Conservation (phyloP, 2,888 invertebrate genomes). For the Leucophenga maculata region DNA sequence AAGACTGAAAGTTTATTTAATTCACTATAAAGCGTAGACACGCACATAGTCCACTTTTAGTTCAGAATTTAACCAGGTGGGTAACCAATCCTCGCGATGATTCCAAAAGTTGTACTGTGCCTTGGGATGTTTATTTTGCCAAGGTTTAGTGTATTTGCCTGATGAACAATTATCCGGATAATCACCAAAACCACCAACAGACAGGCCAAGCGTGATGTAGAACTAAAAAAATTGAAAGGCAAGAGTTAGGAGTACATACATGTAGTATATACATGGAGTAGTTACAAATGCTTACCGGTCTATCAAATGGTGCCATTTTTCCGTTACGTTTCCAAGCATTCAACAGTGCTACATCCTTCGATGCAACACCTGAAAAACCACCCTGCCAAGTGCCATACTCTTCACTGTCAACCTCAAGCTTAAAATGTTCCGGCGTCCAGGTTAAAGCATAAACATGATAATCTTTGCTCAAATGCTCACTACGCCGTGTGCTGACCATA, state of each 20-base stretch:
- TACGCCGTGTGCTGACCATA: slow-evolving; percentile 49
- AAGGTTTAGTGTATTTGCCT: slow-evolving; percentile 77
- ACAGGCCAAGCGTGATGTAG: slow-evolving; percentile 82
- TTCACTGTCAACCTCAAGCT: slow-evolving; percentile 74
- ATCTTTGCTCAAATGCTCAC: slow-evolving; percentile 73
- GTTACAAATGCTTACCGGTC: slow-evolving; percentile 75
- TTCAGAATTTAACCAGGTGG: slow-evolving; percentile 78
- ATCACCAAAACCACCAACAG: slow-evolving; percentile 82
- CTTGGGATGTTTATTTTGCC: slow-evolving; percentile 80
- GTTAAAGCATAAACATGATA: slow-evolving; percentile 81
- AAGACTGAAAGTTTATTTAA: no score
- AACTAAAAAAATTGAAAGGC: slow-evolving; percentile 76
- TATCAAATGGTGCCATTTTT: slow-evolving; percentile 82
- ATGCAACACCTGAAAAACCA: slow-evolving; percentile 52
- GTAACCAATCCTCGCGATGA: slow-evolving; percentile 77
- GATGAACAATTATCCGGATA: slow-evolving; percentile 76
- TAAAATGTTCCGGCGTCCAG: slow-evolving; percentile 74
- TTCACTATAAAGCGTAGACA: slow-evolving; percentile 57
- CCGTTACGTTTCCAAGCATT: slow-evolving; percentile 66
- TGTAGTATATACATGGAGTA: background rate
- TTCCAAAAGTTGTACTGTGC: slow-evolving; percentile 81
- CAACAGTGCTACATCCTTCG: slow-evolving; percentile 75
- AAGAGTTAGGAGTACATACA: background rate
- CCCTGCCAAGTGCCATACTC: slow-evolving; percentile 72
- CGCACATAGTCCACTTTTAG: slow-evolving; percentile 66